A percentile compares a stretch with the other conserved stretches of the same genome.
Conservation (phyloP, 2,113 vertebrate species). For the Lota lota region DNA sequence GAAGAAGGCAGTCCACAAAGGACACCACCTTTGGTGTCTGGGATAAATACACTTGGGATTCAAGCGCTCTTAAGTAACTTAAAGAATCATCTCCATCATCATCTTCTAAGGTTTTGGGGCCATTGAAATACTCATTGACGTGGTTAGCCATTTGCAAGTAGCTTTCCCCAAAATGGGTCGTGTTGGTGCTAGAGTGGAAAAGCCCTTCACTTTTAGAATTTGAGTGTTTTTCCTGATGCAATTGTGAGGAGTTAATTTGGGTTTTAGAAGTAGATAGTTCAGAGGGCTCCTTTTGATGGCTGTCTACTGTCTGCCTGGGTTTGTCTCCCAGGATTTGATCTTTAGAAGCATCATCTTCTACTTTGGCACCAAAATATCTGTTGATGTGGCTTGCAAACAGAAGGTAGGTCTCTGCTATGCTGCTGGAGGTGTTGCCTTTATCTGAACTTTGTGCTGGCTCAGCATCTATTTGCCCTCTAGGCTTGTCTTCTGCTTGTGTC, state of each 20-base stretch:
- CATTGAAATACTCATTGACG: conserved; percentile 68
- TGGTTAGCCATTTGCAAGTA: conserved; percentile 57
- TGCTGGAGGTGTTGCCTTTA: conserved; percentile 15
- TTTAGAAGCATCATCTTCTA: conserved; percentile 26
- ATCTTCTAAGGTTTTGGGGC: conserved; percentile 30
- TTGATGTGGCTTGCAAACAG: conserved; percentile 68
- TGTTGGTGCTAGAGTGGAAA: conserved; percentile 60
- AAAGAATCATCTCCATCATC: conserved; percentile 12
- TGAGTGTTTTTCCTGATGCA: conserved; percentile 8
- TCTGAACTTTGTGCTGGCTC: conserved; percentile 4
- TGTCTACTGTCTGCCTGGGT: background rate
- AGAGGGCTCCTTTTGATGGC: conserved; percentile 11
- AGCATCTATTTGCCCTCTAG: conserved; percentile 5
- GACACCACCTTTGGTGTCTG: conserved; percentile 29
- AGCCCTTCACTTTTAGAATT: conserved; percentile 36
- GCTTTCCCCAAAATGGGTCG: conserved; percentile 62
- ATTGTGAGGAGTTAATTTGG: conserved; percentile 3
- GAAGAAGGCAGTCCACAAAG: conserved; percentile 53
- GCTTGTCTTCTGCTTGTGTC: conserved; percentile 4
- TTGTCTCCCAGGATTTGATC: background rate
- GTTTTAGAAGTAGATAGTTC: conserved; percentile 16
- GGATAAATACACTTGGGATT: background rate
- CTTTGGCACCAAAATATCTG: conserved; percentile 67
- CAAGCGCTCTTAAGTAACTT: background rate
- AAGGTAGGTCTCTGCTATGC: conserved; percentile 59